A percentile compares a stretch with the other conserved stretches of the same genome.
These are phyloP conservation scores for Alosa alosa DNA, from an alignment of 2,113 vertebrate genomes.

Conservation along the genomic window DNA sequence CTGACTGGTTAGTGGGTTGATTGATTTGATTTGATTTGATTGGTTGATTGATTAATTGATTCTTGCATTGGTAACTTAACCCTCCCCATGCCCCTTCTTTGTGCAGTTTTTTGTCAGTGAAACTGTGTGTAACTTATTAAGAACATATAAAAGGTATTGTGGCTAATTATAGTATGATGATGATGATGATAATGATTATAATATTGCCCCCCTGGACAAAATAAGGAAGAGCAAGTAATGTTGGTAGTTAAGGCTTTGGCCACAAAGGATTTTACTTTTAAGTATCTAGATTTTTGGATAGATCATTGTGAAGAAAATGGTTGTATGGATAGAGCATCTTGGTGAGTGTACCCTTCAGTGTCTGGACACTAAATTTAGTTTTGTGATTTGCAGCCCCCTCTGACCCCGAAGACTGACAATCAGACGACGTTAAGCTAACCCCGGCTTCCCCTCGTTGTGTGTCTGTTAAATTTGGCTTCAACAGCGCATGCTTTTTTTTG, in stretches of 20 bases:
- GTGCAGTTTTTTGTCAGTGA: slow-evolving; percentile 33
- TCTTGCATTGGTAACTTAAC: slow-evolving; percentile 28
- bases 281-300: slow-evolving; percentile 12
- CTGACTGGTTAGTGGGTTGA: slow-evolving; percentile 31
- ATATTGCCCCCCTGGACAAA: background rate
- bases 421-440: slow-evolving; percentile 52
- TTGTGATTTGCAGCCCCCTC: slow-evolving; percentile 9
- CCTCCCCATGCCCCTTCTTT: slow-evolving; percentile 28
- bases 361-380: slow-evolving; percentile 18
- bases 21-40: slow-evolving; percentile 55
- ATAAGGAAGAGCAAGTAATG: background rate
- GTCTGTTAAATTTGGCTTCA: slow-evolving; percentile 16
- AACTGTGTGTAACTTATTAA: slow-evolving; percentile 23
- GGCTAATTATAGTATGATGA: slow-evolving; percentile 53
- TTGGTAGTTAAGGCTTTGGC: slow-evolving; percentile 14
- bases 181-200: background rate
- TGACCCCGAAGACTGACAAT: slow-evolving; percentile 64
- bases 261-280: slow-evolving; percentile 1
- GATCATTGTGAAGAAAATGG: slow-evolving; percentile 7
- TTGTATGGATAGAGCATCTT: slow-evolving; percentile 13
- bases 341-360: slow-evolving; percentile 19
- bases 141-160: slow-evolving; percentile 48
- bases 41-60: slow-evolving; percentile 44
- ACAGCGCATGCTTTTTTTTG: slow-evolving; percentile 4
- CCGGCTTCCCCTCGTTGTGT: slow-evolving; percentile 6